Conservation (phyloP, 2,797 vertebrate genomes). For the Lepidocolaptes lacrymiger region DNA sequence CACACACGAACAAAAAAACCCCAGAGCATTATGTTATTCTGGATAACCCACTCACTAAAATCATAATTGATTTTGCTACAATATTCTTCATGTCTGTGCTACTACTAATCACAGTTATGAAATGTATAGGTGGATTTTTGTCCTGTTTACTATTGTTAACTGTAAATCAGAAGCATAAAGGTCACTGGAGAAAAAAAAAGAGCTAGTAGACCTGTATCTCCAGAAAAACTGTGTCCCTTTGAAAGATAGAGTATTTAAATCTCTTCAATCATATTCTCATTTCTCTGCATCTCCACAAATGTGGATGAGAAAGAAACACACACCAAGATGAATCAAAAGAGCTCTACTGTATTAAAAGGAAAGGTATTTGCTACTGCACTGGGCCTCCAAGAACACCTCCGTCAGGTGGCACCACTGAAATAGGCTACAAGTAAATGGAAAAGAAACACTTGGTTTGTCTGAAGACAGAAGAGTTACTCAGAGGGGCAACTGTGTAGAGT, state of each 20-base stretch:
- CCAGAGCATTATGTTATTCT: neutral
- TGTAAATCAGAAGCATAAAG: neutral
- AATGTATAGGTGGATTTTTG: neutral
- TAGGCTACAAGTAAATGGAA: neutral
- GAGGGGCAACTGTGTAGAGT: neutral
- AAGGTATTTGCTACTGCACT: neutral
- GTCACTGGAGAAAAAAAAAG: neutral
- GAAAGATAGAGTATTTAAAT: neutral
- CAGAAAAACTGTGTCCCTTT: neutral
- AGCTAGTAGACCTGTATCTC: neutral
- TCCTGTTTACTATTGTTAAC: neutral
- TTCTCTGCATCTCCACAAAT: neutral
- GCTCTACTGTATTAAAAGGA: neutral
- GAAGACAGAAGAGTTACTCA: neutral
- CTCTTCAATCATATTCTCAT: neutral
- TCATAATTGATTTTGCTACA: neutral
- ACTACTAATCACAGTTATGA: neutral
- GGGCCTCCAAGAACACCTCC: neutral
- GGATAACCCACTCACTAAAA: neutral
- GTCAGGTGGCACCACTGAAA: fast-evolving
- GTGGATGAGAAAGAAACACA: neutral
- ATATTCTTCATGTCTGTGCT: neutral
- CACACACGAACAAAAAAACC: neutral
- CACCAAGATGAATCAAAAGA: neutral
- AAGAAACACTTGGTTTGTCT: neutral